These are phyloP conservation scores for Drosophila mayaguana DNA, from an alignment of 2,888 invertebrate genomes.

Conservation along the genomic window DNA sequence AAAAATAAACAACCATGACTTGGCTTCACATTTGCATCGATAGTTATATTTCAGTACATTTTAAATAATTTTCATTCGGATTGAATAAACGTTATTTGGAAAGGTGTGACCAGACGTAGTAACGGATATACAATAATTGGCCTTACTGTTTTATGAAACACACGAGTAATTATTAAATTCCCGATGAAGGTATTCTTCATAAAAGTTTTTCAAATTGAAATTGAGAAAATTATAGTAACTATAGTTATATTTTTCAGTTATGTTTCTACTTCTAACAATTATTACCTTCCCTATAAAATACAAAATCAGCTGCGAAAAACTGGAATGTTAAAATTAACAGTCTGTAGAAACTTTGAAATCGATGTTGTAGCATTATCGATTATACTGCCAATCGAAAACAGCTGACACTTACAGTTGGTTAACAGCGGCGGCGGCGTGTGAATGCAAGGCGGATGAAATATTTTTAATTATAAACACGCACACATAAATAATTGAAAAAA, in stretches of 20 bases:
- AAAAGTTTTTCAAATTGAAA: background rate
- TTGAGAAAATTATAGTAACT: background rate
- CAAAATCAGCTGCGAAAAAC: constrained; percentile 31
- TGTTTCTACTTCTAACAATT: background rate
- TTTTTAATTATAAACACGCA: constrained; percentile 44
- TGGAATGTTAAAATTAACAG: constrained; percentile 20
- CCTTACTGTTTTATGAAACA: background rate
- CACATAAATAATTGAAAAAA: constrained; percentile 57
- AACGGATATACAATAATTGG: too few relatives aligned
- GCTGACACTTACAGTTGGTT: constrained; percentile 58
- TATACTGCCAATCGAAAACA: constrained; percentile 38
- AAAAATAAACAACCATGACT: constrained; percentile 36
- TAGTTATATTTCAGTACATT: background rate
- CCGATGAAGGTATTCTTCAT: fast-evolving
- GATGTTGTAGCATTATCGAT: constrained; percentile 29
- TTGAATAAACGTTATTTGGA: background rate
- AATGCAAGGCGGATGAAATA: constrained; percentile 48
- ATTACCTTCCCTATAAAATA: background rate
- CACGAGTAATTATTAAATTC: too few relatives aligned
- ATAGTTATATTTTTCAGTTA: background rate
- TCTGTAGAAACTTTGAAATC: constrained; percentile 6
- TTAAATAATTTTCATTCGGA: background rate
- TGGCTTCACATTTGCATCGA: background rate
- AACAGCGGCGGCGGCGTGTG: constrained; percentile 58
- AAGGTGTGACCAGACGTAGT: background rate